Conservation (phyloP, 2,888 invertebrate genomes). For the Archaeoteleia sp. region DNA sequence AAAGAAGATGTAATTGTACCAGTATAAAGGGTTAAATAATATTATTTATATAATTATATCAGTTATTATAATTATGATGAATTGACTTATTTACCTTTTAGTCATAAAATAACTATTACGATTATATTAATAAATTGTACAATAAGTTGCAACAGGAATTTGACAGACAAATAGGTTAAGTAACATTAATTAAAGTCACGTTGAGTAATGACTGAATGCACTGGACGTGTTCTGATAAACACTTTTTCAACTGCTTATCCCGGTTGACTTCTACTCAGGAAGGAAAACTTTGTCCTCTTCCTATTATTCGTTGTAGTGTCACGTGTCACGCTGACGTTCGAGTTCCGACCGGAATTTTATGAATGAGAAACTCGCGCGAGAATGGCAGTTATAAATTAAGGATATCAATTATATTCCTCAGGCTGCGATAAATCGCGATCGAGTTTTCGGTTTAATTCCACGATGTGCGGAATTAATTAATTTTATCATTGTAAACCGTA, state of each 20-base stretch:
- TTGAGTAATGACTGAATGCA: slow-evolving; percentile 15
- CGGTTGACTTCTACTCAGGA: background rate
- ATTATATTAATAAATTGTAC: slow-evolving; percentile 3
- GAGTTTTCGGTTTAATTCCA: slow-evolving; percentile 1
- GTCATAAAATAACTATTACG: background rate
- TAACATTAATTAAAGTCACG: slow-evolving; percentile 2
- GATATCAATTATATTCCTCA: slow-evolving; percentile 22
- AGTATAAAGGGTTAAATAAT: no score
- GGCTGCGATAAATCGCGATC: background rate
- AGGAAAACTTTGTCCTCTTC: slow-evolving; percentile 14
- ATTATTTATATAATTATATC: no score
- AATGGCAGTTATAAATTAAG: slow-evolving; percentile 20
- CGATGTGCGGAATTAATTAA: slow-evolving; percentile 6
- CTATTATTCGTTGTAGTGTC: slow-evolving; percentile 15
- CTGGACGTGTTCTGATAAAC: slow-evolving; percentile 13
- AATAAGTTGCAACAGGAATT: slow-evolving; percentile 1
- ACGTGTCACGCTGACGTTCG: slow-evolving; percentile 6
- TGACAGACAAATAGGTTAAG: no score
- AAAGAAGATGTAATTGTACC: no score
- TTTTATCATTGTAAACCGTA: slow-evolving; percentile 4
- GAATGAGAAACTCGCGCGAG: slow-evolving; percentile 8
- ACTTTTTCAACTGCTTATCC: slow-evolving; percentile 11
- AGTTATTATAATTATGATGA: no score
- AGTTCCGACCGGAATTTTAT: slow-evolving; percentile 17
- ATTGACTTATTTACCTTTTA: no score